A percentile compares a stretch with the other conserved stretches of the same genome.
Conservation (phyloP, 2,113 vertebrate species). For the Phaethornis superciliosus region DNA sequence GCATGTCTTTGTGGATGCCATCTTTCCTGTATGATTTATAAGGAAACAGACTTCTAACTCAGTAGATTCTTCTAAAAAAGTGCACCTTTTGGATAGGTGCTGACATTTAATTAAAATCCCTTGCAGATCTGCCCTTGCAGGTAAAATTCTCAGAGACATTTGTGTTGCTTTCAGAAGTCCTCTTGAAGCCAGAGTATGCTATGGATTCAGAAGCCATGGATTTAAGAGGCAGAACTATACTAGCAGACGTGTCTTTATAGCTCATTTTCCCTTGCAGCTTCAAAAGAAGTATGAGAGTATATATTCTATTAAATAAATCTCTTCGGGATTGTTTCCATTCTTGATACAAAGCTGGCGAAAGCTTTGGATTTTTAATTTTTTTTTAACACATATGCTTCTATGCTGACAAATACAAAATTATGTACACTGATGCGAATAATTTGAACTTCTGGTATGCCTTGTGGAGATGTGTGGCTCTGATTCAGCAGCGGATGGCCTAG, state of each 20-base stretch:
- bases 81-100: not conserved
- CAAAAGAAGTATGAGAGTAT: not conserved
- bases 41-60: not conserved
- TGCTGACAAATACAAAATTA: not conserved
- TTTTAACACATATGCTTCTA: not conserved
- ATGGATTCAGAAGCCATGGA: too few relatives aligned
- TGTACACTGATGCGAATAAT: not conserved
- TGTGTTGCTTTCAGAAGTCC: rapidly evolving
- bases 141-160: not conserved
- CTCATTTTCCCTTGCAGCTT: not conserved
- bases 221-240: not conserved
- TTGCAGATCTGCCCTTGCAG: not conserved
- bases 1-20: not conserved
- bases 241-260: not conserved
- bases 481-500: not conserved
- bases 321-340: not conserved
- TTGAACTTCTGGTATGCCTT: not conserved
- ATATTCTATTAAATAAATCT: not conserved
- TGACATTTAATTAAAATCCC: not conserved
- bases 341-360: not conserved
- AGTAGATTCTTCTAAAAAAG: not conserved
- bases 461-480: not conserved
- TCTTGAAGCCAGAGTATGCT: not conserved
- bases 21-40: not conserved
- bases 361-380: not conserved